A percentile compares a stretch with the other conserved stretches of the same genome.
These are phyloP conservation scores for Dendrolimus houi DNA, from an alignment of 2,888 invertebrate species.

Conservation along the genomic window DNA sequence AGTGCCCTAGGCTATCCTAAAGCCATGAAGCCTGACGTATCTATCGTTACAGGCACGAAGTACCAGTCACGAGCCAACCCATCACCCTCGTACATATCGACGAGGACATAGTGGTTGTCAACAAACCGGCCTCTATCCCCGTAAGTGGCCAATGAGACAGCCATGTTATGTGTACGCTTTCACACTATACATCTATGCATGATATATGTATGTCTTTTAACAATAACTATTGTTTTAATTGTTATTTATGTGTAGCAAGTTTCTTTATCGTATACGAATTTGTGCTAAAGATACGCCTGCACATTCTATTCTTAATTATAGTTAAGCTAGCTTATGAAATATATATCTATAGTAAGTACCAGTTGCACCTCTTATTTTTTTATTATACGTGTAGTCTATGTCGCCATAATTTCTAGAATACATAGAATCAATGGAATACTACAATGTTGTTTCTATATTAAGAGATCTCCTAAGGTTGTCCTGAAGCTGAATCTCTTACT, in stretches of 20 bases:
- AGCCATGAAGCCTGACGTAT: slow-evolving; percentile 57
- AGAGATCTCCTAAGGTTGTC: no score
- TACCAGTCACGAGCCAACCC: slow-evolving; percentile 97
- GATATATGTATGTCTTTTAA: slow-evolving; percentile 10
- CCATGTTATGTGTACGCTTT: slow-evolving; percentile 86
- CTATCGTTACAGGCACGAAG: slow-evolving; percentile 94
- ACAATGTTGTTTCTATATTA: no score
- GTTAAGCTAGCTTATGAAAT: no score
- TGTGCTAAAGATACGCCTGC: no score
- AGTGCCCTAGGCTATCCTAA: slow-evolving; percentile 10
- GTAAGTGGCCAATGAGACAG: slow-evolving; percentile 95
- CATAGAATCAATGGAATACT: no score
- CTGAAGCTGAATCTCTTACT: no score
- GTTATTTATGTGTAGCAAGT: neutral
- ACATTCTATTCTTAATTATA: no score
- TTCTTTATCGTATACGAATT: no score
- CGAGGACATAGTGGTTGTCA: slow-evolving; percentile 99
- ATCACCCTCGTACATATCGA: slow-evolving; percentile 98
- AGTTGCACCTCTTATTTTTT: no score
- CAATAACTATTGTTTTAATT: slow-evolving; percentile 9
- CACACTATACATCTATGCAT: slow-evolving; percentile 30
- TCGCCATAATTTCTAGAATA: no score
- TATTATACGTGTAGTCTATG: no score
- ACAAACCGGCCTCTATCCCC: slow-evolving; percentile 99
- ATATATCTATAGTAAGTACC: no score